Base-by-base conservation (phyloP, 2,888 invertebrate genomes). In the Aromia moschata region DNA sequence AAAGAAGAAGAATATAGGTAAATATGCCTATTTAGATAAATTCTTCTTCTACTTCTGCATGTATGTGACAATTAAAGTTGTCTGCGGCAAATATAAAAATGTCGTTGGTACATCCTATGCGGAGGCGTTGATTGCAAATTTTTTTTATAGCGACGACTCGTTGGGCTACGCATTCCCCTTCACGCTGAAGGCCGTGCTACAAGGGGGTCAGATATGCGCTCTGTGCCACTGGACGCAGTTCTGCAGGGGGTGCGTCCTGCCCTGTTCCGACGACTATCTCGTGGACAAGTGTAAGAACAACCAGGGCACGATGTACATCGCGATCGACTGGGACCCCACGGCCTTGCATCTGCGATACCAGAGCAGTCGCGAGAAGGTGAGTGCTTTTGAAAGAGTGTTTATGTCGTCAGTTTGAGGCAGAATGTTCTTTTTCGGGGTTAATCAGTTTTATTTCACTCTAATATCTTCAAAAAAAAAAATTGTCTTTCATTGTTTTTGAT, bases 271-370 rank as follows among this genome's bases (percentile, higher is more conserved):
- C 63, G 84, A 85, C 66, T 81, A 83, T 47, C 79, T 87, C 11
- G 78, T 83, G 41, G 81, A 81, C 33, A 69, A 74, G 31, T 80
- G 76, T 58, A 68, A 68, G 37, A 70, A 70, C 10, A 73, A 66
- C 20, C 68, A 73, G 9, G 70, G 69, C 38, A 70, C 67, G 14
- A 76, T 84, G 72, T 81, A 85, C 75, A 84, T 96, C 66, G 94
- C 94, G 63, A 90, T 96, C 62, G 96, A 96, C 83, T 96, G 96
- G 96, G 95, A 96, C 80, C 94, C 94, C 60, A 95, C 95, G 0
- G 95, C 96, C 41, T 83, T 96, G 70, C 96, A 96, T 82, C 86
- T 96, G 70, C 86, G 95, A 33, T 96, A 79, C 59, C 80, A 80
- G 59, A 78, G 77, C 62, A 74, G 73, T 46, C 67, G 81, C 36